A percentile compares a stretch with the other conserved stretches of the same genome.
These are phyloP conservation scores for Marasmarcha lunaedactyla DNA, from an alignment of 2,888 invertebrate species.

Conservation along the genomic window DNA sequence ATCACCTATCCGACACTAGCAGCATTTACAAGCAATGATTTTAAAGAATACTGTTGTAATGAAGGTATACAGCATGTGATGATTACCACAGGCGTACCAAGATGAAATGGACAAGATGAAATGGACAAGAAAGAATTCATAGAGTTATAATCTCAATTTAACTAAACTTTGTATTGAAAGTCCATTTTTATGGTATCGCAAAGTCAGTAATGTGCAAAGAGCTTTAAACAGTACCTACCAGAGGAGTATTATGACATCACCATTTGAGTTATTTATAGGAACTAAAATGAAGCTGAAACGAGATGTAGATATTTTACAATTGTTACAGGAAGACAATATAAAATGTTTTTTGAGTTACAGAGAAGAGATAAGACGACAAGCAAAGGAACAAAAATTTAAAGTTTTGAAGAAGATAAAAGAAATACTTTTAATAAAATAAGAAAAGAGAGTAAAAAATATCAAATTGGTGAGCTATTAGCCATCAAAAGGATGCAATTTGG, in stretches of 20 bases:
- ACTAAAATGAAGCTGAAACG: conserved; percentile 8
- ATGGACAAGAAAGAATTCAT: no score
- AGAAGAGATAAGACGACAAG: background rate
- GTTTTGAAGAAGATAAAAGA: conserved; percentile 6
- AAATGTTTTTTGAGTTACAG: background rate
- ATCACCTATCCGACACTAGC: no score
- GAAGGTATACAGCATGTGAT: conserved; percentile 23
- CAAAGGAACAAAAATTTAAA: conserved; percentile 3
- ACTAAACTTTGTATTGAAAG: conserved; percentile 2
- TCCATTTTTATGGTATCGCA: background rate
- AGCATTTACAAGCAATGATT: conserved; percentile 3
- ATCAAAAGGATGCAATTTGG: conserved; percentile 4
- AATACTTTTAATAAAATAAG: conserved; percentile 6
- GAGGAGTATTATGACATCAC: conserved; percentile 6
- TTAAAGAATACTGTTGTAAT: conserved; percentile 20
- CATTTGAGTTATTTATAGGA: conserved; percentile 7
- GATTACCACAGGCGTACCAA: conserved; percentile 1
- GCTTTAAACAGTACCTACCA: background rate
- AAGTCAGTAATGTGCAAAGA: background rate
- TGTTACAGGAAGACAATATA: conserved; percentile 4
- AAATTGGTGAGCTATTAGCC: conserved; percentile 5
- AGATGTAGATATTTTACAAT: conserved; percentile 5
- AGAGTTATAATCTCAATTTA: background rate
- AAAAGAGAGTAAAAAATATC: conserved; percentile 5
- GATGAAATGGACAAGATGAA: background rate